These are phyloP conservation scores for Hippocampus comes DNA, from an alignment of 2,113 vertebrate genomes.

Conservation along the genomic window DNA sequence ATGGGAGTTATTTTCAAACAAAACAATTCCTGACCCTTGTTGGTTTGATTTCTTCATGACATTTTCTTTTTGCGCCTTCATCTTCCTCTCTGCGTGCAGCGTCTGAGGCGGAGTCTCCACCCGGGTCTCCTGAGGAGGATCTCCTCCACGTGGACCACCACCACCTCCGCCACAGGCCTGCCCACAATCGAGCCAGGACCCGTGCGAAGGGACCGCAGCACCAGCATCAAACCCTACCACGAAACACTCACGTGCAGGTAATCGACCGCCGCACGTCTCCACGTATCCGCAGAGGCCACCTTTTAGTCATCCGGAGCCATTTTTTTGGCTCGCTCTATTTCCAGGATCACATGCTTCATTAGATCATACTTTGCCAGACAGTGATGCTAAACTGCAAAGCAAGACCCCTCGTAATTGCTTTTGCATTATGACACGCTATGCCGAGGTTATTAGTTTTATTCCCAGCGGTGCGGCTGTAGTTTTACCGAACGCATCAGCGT, in stretches of 20 bases:
- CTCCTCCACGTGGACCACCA: slow-evolving; percentile 97
- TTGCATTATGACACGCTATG: slow-evolving; percentile 12
- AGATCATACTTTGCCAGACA: not conserved
- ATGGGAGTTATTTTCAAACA: not conserved
- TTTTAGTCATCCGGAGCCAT: not conserved
- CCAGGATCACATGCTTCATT: not conserved
- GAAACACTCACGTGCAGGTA: slow-evolving; percentile 85
- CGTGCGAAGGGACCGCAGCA: slow-evolving; percentile 85
- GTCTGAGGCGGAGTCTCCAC: slow-evolving; percentile 86
- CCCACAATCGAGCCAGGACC: slow-evolving; percentile 93
- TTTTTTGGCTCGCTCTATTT: not conserved
- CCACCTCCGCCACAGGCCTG: slow-evolving; percentile 94
- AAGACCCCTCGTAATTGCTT: slow-evolving; percentile 14
- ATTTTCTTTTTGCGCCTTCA: not conserved
- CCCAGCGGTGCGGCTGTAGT: slow-evolving; percentile 35
- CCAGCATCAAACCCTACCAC: slow-evolving; percentile 83
- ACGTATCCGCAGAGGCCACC: not conserved
- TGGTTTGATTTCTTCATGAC: not conserved
- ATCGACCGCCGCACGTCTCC: not conserved
- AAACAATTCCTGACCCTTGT: slow-evolving; percentile 6
- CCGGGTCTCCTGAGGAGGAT: slow-evolving; percentile 85
- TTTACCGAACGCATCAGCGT: slow-evolving; percentile 35
- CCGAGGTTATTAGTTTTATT: slow-evolving; percentile 31
- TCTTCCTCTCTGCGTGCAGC: slow-evolving; percentile 66
- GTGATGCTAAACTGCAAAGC: slow-evolving; percentile 4